phyloP scores from a whole-genome alignment of 2,113 vertebrate species.

The Zapus hudsonius region DNA sequence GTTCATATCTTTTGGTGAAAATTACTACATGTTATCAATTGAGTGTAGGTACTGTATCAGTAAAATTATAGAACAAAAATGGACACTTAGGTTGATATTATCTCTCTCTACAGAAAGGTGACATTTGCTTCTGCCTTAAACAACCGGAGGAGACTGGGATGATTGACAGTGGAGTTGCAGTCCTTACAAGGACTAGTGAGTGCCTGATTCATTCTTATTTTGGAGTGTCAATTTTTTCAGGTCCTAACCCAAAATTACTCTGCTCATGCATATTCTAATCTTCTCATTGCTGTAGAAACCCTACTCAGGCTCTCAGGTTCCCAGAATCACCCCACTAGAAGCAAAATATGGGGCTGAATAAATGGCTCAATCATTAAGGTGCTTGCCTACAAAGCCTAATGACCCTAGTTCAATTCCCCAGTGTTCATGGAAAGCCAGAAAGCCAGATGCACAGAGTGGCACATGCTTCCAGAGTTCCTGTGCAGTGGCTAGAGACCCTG shows the following conservation, averaged over 20 bases:
- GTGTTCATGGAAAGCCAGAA: no score
- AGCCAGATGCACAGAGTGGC: no score
- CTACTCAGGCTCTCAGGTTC: neutral
- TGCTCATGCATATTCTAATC: accelerated
- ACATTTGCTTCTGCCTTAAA: neutral
- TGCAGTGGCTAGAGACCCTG: no score
- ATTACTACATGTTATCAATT: neutral
- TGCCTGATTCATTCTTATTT: neutral
- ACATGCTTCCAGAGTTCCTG: no score
- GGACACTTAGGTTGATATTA: neutral
- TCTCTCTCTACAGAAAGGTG: constrained; percentile 10
- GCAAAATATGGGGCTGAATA: neutral
- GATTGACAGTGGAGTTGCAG: neutral
- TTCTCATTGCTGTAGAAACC: neutral
- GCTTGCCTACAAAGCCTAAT: no score
- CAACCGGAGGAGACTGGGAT: neutral
- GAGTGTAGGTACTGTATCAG: neutral
- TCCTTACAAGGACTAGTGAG: neutral
- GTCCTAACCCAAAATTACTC: neutral
- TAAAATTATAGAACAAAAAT: neutral
- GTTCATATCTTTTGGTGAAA: neutral
- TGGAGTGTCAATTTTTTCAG: neutral
- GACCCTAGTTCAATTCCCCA: no score
- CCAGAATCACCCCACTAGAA: neutral
- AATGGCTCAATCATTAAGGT: no score